Percentiles rank a stretch among this genome's conserved stretches.
Evolutionary conservation across 2,797 vertebrate genomes (phyloP).

Genomic region (Scolopax bukidnonensis): DNA sequence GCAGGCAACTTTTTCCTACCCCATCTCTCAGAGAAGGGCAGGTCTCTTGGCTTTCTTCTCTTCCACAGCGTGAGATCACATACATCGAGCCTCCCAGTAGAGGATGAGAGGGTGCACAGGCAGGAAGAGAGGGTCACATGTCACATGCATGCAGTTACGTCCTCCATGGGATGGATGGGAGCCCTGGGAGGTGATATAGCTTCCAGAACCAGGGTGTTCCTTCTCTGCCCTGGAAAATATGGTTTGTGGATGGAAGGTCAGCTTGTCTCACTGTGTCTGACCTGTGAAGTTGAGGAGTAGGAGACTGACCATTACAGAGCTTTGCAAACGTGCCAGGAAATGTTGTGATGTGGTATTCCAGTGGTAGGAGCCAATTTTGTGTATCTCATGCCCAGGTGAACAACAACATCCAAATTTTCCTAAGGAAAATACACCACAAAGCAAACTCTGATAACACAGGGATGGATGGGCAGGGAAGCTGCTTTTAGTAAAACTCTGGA

Average conservation of each 20-base stretch:
- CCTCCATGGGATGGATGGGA: not conserved
- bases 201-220: not conserved
- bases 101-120: not conserved
- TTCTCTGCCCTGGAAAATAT: not conserved
- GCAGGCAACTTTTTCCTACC: not conserved
- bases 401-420: not conserved
- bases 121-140: not conserved
- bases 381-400: not conserved
- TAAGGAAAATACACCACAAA: not conserved
- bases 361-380: not conserved
- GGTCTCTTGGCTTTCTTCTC: not conserved
- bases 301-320: not conserved
- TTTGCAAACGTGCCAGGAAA: not conserved
- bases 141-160: not conserved
- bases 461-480: not conserved
- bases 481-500: not conserved
- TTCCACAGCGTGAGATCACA: not conserved
- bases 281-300: not conserved
- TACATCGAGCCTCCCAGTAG: fast-evolving
- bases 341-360: not conserved
- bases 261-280: not conserved
- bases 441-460: not conserved
- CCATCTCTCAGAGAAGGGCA: not conserved
- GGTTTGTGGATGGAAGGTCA: not conserved
- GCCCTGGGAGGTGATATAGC: not conserved